Evolutionary conservation across 2,888 invertebrate genomes (phyloP).

Genomic region (Hipparchia sbordonii): DNA sequence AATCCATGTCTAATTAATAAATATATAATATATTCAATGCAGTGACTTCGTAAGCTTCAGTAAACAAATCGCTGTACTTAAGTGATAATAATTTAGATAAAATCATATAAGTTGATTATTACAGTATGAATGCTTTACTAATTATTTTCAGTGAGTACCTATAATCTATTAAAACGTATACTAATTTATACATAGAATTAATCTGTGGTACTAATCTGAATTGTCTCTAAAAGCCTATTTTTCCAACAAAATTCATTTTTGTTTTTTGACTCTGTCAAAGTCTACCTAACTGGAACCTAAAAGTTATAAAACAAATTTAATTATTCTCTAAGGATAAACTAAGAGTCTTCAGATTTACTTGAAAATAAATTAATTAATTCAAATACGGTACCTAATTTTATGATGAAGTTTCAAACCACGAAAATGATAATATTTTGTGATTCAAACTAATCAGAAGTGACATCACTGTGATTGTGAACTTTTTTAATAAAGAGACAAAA

Average conservation of each 20-base stretch:
- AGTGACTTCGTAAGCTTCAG: too few species aligned
- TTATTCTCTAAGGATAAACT: constrained; percentile 10
- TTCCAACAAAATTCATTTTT: constrained; percentile 24
- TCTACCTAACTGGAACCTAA: constrained; percentile 21
- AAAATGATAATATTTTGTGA: too few species aligned
- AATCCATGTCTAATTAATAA: too few species aligned
- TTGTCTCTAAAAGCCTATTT: constrained; percentile 5
- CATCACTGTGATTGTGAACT: not conserved
- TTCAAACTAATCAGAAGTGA: not conserved
- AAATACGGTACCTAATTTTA: not conserved
- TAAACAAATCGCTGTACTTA: too few species aligned
- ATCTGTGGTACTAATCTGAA: not conserved
- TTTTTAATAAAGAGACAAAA: not conserved
- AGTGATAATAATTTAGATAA: too few species aligned
- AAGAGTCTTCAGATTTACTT: not conserved
- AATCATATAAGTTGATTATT: too few species aligned
- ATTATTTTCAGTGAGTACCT: not conserved
- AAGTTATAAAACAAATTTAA: constrained; percentile 21
- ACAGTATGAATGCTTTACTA: too few species aligned
- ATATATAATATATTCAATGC: too few species aligned
- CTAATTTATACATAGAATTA: too few species aligned
- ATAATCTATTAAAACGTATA: not conserved
- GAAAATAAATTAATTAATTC: not conserved
- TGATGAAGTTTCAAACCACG: too few species aligned
- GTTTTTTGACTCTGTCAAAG: constrained; percentile 16